Evolutionary conservation across 2,797 vertebrate genomes (phyloP).

Genomic region (Atherinosoma microstoma): DNA sequence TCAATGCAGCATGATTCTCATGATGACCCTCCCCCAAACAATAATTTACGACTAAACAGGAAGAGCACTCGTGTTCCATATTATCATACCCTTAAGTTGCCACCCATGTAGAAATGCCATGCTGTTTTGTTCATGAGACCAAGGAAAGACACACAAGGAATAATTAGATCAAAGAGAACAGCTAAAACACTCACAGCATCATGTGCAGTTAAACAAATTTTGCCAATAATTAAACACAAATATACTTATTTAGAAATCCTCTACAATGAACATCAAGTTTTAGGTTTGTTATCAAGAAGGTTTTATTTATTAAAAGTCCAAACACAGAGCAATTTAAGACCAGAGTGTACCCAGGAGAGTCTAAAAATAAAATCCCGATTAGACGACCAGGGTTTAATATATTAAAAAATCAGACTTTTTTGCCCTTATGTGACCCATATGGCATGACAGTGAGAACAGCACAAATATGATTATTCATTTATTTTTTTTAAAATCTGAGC

Average conservation of each 20-base stretch:
- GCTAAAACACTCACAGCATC: background rate
- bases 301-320: background rate
- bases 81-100: slow-evolving; percentile 6
- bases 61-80: slow-evolving; percentile 31
- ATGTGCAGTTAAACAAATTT: background rate
- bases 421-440: too few species aligned
- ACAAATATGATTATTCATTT: too few species aligned
- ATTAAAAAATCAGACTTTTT: too few species aligned
- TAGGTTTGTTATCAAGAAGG: background rate
- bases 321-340: background rate
- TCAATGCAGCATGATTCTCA: slow-evolving; percentile 22
- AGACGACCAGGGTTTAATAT: background rate
- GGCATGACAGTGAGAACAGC: too few species aligned
- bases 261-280: background rate
- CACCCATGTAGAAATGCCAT: too few species aligned
- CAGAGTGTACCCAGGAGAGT: background rate
- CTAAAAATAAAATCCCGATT: background rate
- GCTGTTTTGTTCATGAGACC: too few species aligned
- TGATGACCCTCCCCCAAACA: slow-evolving; percentile 23
- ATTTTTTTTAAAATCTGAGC: too few species aligned
- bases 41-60: slow-evolving; percentile 28
- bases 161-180: background rate
- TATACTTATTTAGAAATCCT: background rate
- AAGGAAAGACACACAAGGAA: background rate
- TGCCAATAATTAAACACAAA: background rate